phyloP scores from a whole-genome alignment of 2,797 vertebrate genomes.

The Knipowitschia caucasica region DNA sequence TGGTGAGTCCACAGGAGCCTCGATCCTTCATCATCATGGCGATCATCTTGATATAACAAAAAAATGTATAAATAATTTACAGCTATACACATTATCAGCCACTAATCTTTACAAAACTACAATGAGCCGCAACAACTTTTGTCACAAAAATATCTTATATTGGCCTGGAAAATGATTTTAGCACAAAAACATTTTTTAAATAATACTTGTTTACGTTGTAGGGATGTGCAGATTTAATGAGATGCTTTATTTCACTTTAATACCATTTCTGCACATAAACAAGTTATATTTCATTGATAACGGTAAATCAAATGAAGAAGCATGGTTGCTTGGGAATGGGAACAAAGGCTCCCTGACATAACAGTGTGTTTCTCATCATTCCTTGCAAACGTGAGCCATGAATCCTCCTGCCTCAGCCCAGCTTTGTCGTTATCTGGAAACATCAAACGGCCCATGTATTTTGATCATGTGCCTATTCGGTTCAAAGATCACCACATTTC shows the following conservation, averaged over 20 bases:
- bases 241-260: too few relatives aligned
- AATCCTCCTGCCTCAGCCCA: slow-evolving; percentile 37
- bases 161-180: too few relatives aligned
- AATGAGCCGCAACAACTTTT: too few relatives aligned
- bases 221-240: slow-evolving; percentile 11
- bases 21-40: too few relatives aligned
- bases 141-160: too few relatives aligned
- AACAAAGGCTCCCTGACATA: slow-evolving; percentile 44
- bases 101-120: too few relatives aligned
- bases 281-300: slow-evolving; percentile 42
- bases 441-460: slow-evolving; percentile 53
- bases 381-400: slow-evolving; percentile 38
- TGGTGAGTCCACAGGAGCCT: too few relatives aligned
- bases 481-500: slow-evolving; percentile 54
- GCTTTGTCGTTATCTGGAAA: slow-evolving; percentile 48
- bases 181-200: too few relatives aligned
- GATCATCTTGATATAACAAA: too few relatives aligned
- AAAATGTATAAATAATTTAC: too few relatives aligned
- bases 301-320: slow-evolving; percentile 47
- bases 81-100: too few relatives aligned
- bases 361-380: slow-evolving; percentile 57
- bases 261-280: slow-evolving; percentile 34
- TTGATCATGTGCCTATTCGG: slow-evolving; percentile 52
- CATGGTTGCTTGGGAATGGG: slow-evolving; percentile 17
- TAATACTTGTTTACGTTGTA: slow-evolving; percentile 9